Percentiles rank a stretch among this genome's conserved stretches.
phyloP scores from a whole-genome alignment of 2,797 vertebrate genomes.

The Protonibea diacanthus region DNA sequence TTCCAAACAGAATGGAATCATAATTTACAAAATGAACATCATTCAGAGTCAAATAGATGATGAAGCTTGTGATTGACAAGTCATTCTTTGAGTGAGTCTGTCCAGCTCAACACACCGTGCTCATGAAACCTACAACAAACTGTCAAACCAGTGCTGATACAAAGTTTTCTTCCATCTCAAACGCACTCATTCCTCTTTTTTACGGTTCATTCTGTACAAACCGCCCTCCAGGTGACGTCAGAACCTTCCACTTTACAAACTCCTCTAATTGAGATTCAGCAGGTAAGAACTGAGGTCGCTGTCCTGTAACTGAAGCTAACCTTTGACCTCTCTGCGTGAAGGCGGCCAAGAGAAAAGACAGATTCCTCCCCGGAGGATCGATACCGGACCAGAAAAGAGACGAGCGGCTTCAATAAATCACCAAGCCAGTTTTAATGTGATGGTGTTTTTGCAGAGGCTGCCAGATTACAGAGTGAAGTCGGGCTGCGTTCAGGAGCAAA shows the following conservation, averaged over 20 bases:
- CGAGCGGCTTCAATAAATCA: slow-evolving; percentile 8
- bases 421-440: slow-evolving; percentile 9
- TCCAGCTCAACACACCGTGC: no score
- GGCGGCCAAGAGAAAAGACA: background rate
- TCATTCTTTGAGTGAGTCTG: no score
- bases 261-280: background rate
- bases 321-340: slow-evolving; percentile 18
- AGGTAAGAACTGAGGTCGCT: background rate
- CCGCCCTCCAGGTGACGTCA: no score
- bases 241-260: background rate
- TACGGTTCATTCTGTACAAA: no score
- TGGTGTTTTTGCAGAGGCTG: slow-evolving; percentile 8
- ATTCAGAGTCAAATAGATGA: no score
- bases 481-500: background rate
- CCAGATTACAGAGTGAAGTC: background rate
- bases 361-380: background rate
- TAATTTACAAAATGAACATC: no score
- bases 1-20: no score
- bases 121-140: no score
- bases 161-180: no score
- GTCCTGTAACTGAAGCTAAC: slow-evolving; percentile 1
- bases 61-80: no score
- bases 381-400: slow-evolving; percentile 7
- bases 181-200: no score
- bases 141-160: no score